Conservation (phyloP, 2,888 invertebrate genomes). For the Apotomis betuletana region DNA sequence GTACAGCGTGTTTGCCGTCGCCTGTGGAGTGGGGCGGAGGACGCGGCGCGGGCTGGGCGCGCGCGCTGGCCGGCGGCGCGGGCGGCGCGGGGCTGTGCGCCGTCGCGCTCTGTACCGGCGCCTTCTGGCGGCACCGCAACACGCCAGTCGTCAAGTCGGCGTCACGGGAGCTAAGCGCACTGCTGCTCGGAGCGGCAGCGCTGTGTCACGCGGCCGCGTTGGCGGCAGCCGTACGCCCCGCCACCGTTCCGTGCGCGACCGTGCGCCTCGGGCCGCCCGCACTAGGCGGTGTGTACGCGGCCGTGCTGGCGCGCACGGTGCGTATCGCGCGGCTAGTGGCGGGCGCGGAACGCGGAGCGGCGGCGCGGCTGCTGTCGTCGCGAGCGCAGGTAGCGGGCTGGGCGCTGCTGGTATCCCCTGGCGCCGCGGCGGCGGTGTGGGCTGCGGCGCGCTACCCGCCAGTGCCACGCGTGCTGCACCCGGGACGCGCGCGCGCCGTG, state of each 20-base stretch:
- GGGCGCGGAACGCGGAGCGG: conserved; percentile 62
- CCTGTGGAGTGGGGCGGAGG: conserved; percentile 83
- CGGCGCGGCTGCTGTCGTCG: conserved; percentile 53
- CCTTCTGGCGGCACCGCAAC: conserved; percentile 74
- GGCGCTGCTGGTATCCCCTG: conserved; percentile 82
- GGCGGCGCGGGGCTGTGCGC: conserved; percentile 86
- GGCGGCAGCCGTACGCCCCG: conserved; percentile 76
- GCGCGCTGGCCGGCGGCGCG: conserved; percentile 68
- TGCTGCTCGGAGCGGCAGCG: conserved; percentile 80
- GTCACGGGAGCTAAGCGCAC: conserved; percentile 86
- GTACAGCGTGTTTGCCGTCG: conserved; percentile 82
- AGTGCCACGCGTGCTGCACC: conserved; percentile 80
- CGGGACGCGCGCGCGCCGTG: conserved; percentile 78
- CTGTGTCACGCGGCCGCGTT: conserved; percentile 84
- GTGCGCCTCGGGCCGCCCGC: conserved; percentile 56
- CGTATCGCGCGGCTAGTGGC: conserved; percentile 57
- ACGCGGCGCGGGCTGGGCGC: conserved; percentile 54
- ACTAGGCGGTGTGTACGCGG: conserved; percentile 57
- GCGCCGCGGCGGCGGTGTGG: conserved; percentile 81
- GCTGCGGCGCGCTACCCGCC: conserved; percentile 79
- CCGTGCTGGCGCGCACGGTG: conserved; percentile 57
- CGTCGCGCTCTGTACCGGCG: conserved; percentile 83
- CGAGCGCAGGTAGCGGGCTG: conserved; percentile 85
- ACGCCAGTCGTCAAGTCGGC: conserved; percentile 91
- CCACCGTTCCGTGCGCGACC: conserved; percentile 48